Base-by-base conservation (phyloP, 2,888 invertebrate species). In the Dione juno region DNA sequence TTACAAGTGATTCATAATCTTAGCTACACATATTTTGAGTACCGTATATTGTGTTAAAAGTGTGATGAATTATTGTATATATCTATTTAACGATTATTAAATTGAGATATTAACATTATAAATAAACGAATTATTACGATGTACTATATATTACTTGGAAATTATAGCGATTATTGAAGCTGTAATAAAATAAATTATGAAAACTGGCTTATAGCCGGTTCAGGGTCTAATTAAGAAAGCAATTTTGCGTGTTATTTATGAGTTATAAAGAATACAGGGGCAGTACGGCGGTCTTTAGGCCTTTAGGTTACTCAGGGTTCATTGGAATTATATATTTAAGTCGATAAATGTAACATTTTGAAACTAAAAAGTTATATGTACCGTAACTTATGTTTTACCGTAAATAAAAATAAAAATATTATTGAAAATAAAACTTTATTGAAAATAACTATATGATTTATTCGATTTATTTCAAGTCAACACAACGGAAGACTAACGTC, bases 161-260 rank as follows among this genome's bases (percentile, higher is more conserved):
- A 59, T 59, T 3, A 59, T 59, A 63, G 35, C n/a, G 43, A 28
- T 50, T 50, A 66, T 40, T 59, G 16, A 61, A 61, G 59, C 37
- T 35, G 35, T 67, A 59, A 13, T 35, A 43, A 53, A 48, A 57
- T 37, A 19, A 28, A 54, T 63, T 40, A 63, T 40, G 11, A 28
- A 45, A 13, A 69, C 63, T 40, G 19, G 45, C 66, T 54, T 43
- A 54, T 19, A 79, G 84, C 88, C 82, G 85, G 88, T 87, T 84
- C 76, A 69, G 77, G 76, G 80, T 79, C 80, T 92, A 90, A 92
- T 91, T 90, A 92, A 89, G 86, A 88, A 90, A 87, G 87, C 88
- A 88, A 90, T 69, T 90, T 89, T 86, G 89, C 89, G 83, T 85
- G 86, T 87, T 86, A 89, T 91, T 90, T 91, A 90, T 88, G 84